A percentile compares a stretch with the other conserved stretches of the same genome.
Conservation (phyloP, 1,140 invertebrate species). For the Bombus superbus region DNA sequence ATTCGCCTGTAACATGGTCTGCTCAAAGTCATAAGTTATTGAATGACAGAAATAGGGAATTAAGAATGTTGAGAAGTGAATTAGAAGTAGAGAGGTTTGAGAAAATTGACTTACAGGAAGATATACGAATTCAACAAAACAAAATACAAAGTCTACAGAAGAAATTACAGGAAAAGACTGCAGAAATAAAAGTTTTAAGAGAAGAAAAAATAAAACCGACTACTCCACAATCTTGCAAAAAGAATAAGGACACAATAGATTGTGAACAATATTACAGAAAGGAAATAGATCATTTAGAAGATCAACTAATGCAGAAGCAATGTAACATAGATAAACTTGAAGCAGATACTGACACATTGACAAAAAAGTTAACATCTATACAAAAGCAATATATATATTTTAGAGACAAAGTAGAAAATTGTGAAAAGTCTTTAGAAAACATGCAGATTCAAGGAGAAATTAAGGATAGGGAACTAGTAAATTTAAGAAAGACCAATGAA, state of each 20-base stretch:
- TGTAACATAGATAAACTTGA: conserved; percentile 69
- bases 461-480: conserved; percentile 75
- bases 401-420: conserved; percentile 69
- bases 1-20: conserved; percentile 73
- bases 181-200: conserved; percentile 70
- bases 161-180: conserved; percentile 67
- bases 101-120: conserved; percentile 77
- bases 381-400: conserved; percentile 59
- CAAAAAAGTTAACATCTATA: conserved; percentile 58
- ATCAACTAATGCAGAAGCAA: conserved; percentile 67
- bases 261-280: conserved; percentile 69
- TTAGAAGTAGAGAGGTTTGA: conserved; percentile 77
- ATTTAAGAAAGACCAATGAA: conserved; percentile 75
- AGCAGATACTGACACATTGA: conserved; percentile 70
- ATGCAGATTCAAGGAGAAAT: conserved; percentile 69
- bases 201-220: conserved; percentile 57
- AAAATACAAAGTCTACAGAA: conserved; percentile 73
- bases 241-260: conserved; percentile 39
- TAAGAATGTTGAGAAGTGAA: conserved; percentile 71
- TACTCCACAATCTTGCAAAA: conserved; percentile 71
- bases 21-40: conserved; percentile 72
- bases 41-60: conserved; percentile 72
- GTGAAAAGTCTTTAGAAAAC: conserved; percentile 69
- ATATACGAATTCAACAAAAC: conserved; percentile 72
- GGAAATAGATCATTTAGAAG: conserved; percentile 74